Evolutionary conservation across 2,113 vertebrate species (phyloP).

Genomic region (Prionailurus bengalensis): DNA sequence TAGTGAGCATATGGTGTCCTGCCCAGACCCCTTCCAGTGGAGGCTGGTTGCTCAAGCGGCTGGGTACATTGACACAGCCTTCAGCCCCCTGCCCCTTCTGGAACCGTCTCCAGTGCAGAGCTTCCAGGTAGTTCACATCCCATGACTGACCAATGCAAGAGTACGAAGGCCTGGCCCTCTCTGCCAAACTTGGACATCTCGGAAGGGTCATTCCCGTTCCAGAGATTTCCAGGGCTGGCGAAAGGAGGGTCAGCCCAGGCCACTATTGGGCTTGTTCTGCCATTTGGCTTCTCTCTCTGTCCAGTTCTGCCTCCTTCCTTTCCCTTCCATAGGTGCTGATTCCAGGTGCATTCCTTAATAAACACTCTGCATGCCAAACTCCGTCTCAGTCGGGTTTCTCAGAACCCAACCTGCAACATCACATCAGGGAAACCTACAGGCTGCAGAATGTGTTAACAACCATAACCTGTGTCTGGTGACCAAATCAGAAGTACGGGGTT

Average conservation of each 20-base stretch:
- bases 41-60: not conserved
- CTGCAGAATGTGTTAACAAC: not conserved
- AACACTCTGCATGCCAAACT: not conserved
- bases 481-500: not conserved
- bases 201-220: not conserved
- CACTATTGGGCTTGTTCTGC: not conserved
- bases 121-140: not conserved
- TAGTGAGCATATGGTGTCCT: not conserved
- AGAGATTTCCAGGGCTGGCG: not conserved
- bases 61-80: no score
- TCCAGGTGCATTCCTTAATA: not conserved
- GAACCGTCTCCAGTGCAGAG: not conserved
- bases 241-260: not conserved
- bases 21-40: no score
- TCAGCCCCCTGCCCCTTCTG: not conserved
- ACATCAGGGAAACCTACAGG: no score
- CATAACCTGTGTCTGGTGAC: not conserved
- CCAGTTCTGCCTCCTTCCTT: not conserved
- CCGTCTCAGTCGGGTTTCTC: not conserved
- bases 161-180: not conserved
- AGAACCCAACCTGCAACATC: not conserved
- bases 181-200: not conserved
- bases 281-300: not conserved
- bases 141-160: not conserved
- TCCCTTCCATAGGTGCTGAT: not conserved